Base-by-base conservation (phyloP, 2,888 invertebrate genomes). In the Galeruca laticollis region DNA sequence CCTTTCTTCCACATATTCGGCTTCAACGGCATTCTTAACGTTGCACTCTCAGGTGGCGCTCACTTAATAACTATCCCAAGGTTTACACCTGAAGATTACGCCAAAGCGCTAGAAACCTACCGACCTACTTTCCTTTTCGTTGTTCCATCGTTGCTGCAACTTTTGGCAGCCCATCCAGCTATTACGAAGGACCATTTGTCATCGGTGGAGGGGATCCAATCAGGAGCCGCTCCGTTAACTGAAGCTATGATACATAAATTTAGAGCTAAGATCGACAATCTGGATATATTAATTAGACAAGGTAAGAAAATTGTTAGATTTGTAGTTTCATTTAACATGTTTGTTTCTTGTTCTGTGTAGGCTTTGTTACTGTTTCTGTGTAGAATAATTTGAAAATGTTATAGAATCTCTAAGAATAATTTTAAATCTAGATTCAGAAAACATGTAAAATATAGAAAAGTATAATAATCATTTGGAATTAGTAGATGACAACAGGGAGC, bases 1-100 rank as follows among this genome's bases (percentile, higher is more conserved):
- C 94, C 94, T 2, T 92, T 93, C 84, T 94, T 92, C 85, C 94
- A 94, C 82, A 93, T 93, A 72, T 94, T 91, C 82, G 94, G 94
- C 2, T 90, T 92, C 82, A 91, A 91, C 76, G 89, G 89, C 3
- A 88, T 93, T 37, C 85, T 93, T 76, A 90, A 92, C 75, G 87
- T 89, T 60, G 87, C 88, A 37, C 82, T 93, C 2, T 83, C 84
- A 60, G 81, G 88, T 60, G 93, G 93, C 8, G 87, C 87, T 31
- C 91, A 91, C 73, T 69, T 92, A 2, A 87, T 93, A 1, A 89
- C 91, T 0, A 86, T 94, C 75, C 93, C 93, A 62, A 89, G 89
- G 88, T 94, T 94, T 80, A 91, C 92, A 0, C 92, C 93, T 2
- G 90, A 92, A 76, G 89, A 90, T 75, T 94, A 93, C 83, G 85